Base-by-base conservation (phyloP, 2,888 invertebrate species). In the Unio delphinus region DNA sequence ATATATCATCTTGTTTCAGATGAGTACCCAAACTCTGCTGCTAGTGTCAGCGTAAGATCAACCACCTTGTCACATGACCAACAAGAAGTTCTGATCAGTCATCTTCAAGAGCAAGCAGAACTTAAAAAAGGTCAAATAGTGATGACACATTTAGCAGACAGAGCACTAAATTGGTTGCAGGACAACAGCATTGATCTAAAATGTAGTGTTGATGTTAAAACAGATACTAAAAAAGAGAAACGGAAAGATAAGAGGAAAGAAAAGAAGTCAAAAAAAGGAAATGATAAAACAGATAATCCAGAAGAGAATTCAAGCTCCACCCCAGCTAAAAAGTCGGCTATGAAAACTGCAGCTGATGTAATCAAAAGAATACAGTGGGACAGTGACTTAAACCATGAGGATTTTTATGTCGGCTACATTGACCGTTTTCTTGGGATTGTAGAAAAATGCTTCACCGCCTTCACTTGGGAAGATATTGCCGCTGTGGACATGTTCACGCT, bases 261-360 rank as follows among this genome's bases (percentile, higher is more conserved):
- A 45, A 45, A 45, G 15, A 45, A 45, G 45, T 45, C 63, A 8
- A 45, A 65, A n/a, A 57, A 66, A 54, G 62, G 67, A 15, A 61
- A 64, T 15, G 26, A 28, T 1, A 66, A 65, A 17, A 64, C 65
- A n/a, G 64, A 69, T 56, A 56, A 61, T n/a, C 63, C n/a, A 18
- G 75, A 74, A 34, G 68, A 69, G 15, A 64, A 69, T 54, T 30
- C 15, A 15, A 45, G 45, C 45, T 45, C 45, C 45, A 45, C 45
- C 0, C 45, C 45, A 45, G 15, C 76, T 34, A 88, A 87, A 74
- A 81, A 84, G 66, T 76, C 84, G 17, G 79, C 89, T 5, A 90
- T 91, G 91, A 90, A 89, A 79, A 91, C 91, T n/a, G 90, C 91
- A 3, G 83, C 84, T 6, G 91, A 91, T 75, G 91, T 91, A 18